These are phyloP conservation scores for Lasioglossum malachurum DNA, from an alignment of 2,888 invertebrate genomes.

Conservation along the genomic window DNA sequence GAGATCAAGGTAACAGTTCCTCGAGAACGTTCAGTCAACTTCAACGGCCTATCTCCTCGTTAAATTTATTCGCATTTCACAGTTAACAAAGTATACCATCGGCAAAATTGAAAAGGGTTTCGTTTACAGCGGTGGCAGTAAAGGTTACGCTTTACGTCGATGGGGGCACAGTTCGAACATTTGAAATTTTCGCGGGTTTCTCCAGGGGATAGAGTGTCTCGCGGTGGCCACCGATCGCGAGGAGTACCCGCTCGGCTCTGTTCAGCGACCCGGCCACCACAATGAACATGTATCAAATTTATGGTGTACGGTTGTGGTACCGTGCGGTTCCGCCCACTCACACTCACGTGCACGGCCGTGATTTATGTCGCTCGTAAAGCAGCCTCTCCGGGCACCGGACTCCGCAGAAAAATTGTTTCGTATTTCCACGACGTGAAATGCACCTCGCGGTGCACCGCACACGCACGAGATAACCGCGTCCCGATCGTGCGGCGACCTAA, in stretches of 20 bases:
- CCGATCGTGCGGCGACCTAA: constrained; percentile 38
- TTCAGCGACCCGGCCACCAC: constrained; percentile 64
- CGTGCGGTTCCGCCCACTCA: constrained; percentile 77
- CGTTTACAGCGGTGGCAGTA: not conserved
- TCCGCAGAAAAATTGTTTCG: constrained; percentile 63
- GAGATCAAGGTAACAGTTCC: too few relatives aligned
- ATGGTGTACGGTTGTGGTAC: constrained; percentile 74
- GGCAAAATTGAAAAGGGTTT: not conserved
- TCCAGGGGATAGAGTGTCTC: constrained; percentile 25
- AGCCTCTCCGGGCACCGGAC: constrained; percentile 62
- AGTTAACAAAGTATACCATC: not conserved
- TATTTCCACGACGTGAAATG: constrained; percentile 55
- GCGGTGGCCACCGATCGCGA: constrained; percentile 51
- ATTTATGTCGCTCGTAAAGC: constrained; percentile 77
- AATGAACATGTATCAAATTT: constrained; percentile 79
- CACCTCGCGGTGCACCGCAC: constrained; percentile 40
- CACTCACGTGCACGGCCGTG: constrained; percentile 73
- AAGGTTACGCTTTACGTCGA: not conserved
- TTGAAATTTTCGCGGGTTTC: constrained; percentile 4
- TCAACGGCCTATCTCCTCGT: not conserved
- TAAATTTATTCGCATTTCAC: not conserved
- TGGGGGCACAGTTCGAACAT: not conserved
- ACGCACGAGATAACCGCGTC: constrained; percentile 18
- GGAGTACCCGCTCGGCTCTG: constrained; percentile 44
- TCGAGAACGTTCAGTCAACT: not conserved